Conservation (phyloP, 2,888 invertebrate species). For the Spialia ferax region DNA sequence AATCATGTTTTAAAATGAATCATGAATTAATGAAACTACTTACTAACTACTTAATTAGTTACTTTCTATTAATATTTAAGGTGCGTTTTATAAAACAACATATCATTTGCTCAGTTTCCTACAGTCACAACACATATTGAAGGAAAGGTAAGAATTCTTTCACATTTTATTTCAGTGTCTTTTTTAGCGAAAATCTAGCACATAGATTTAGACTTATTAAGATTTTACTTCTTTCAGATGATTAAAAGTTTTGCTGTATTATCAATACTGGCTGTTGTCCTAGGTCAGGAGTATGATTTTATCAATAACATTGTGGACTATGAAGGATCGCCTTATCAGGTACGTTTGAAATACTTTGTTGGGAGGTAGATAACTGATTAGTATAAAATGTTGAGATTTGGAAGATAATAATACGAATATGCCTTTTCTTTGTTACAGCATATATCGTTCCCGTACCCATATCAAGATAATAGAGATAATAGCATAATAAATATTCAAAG, state of each 20-base stretch:
- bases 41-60: not conserved
- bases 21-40: not conserved
- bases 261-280: constrained; percentile 45
- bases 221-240: constrained; percentile 47
- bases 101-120: not conserved
- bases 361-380: not conserved
- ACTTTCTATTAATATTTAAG: not conserved
- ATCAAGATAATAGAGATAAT: constrained; percentile 41
- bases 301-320: constrained; percentile 55
- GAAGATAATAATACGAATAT: not conserved
- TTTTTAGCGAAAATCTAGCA: not conserved
- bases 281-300: constrained; percentile 46
- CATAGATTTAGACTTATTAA: not conserved
- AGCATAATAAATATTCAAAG: constrained; percentile 22
- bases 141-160: not conserved
- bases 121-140: not conserved
- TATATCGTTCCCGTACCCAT: constrained; percentile 47
- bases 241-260: constrained; percentile 43
- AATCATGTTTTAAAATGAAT: not conserved
- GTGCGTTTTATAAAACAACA: not conserved
- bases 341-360: constrained; percentile 31
- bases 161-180: not conserved
- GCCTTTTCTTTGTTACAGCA: constrained; percentile 32
- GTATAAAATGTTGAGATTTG: not conserved
- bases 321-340: constrained; percentile 47